Evolutionary conservation across 2,888 invertebrate species (phyloP).

Genomic region (Linyphia triangularis): DNA sequence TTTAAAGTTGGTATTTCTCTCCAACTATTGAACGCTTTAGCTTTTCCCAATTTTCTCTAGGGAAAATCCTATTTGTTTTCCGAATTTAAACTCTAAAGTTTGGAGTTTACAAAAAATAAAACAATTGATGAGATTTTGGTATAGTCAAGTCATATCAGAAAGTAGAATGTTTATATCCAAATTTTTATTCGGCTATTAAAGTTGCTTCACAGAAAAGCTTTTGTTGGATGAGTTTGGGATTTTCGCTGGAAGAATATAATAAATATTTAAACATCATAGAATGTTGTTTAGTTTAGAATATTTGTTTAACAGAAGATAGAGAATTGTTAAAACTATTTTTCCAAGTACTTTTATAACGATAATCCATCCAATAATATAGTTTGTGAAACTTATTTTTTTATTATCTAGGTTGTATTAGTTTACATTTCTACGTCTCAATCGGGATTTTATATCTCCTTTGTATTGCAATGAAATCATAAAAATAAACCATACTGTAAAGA

Average conservation of each 20-base stretch:
- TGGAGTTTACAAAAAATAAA: background rate
- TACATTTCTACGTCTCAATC: no score
- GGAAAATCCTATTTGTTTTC: background rate
- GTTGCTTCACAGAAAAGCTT: background rate
- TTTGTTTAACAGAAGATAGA: background rate
- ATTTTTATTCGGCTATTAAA: background rate
- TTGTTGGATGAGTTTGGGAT: background rate
- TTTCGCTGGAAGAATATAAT: background rate
- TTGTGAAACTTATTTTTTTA: no score
- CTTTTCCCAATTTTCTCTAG: background rate
- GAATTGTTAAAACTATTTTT: no score
- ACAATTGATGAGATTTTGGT: background rate
- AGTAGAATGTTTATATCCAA: background rate
- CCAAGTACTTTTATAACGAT: no score
- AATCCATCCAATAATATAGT: no score
- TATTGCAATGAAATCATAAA: no score
- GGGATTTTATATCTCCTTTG: no score
- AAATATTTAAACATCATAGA: background rate
- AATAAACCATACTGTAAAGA: no score
- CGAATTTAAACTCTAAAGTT: background rate
- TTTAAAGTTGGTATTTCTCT: background rate
- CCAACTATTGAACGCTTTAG: background rate
- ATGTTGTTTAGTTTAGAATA: background rate
- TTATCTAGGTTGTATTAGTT: no score
- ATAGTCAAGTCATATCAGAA: background rate